These are phyloP conservation scores for Leistus spinibarbis DNA, from an alignment of 2,888 invertebrate species.

Conservation along the genomic window DNA sequence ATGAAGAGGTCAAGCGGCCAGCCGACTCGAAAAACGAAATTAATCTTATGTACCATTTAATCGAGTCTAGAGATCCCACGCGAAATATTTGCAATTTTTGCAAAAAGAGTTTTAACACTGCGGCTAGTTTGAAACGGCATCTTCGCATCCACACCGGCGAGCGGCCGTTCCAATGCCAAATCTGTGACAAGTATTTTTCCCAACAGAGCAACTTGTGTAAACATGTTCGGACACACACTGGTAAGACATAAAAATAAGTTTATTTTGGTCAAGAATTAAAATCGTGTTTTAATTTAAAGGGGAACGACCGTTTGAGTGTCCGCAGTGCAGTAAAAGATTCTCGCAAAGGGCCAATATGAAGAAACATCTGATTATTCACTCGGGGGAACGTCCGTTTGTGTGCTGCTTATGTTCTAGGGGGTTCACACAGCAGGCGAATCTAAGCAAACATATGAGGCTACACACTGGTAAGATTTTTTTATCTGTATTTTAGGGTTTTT, in stretches of 20 bases:
- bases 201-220: conserved; percentile 45
- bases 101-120: conserved; percentile 41
- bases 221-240: conserved; percentile 44
- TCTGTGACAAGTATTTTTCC: conserved; percentile 44
- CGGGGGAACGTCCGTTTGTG: conserved; percentile 44
- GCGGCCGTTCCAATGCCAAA: conserved; percentile 44
- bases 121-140: conserved; percentile 42
- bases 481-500: neutral
- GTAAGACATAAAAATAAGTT: conserved; percentile 9
- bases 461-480: conserved; percentile 42
- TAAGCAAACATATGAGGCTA: conserved; percentile 44
- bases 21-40: conserved; percentile 1
- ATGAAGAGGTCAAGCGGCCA: conserved; percentile 11
- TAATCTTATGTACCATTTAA: conserved; percentile 7
- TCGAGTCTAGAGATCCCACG: neutral
- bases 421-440: conserved; percentile 45
- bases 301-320: conserved; percentile 44
- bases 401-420: conserved; percentile 43
- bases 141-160: conserved; percentile 43
- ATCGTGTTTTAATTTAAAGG: conserved; percentile 32
- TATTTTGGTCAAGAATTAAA: neutral
- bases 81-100: conserved; percentile 38
- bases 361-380: conserved; percentile 45
- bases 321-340: conserved; percentile 44
- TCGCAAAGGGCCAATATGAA: conserved; percentile 46